phyloP scores from a whole-genome alignment of 2,113 vertebrate species.

The Labeo rohita region DNA sequence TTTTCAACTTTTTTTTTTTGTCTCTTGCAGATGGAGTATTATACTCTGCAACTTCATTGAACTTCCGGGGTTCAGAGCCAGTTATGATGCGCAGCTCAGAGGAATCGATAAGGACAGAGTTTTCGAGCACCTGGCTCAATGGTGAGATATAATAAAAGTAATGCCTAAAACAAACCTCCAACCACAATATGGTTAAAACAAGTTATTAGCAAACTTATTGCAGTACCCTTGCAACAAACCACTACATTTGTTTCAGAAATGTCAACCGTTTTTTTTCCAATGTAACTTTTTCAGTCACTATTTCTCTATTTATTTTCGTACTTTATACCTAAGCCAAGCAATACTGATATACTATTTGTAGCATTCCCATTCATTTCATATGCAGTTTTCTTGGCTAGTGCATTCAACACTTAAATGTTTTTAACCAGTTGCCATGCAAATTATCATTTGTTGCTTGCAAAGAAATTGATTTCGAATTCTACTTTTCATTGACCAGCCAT shows the following conservation, averaged over 20 bases:
- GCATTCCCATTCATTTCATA: neutral
- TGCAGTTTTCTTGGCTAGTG: neutral
- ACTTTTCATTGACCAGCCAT: neutral
- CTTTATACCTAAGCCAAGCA: neutral
- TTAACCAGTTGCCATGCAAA: neutral
- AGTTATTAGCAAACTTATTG: neutral
- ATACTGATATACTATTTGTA: neutral
- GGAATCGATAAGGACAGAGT: conserved; percentile 74
- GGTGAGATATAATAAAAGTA: conserved; percentile 60
- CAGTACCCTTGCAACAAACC: neutral
- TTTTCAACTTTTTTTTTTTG: neutral
- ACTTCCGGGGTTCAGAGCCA: conserved; percentile 81
- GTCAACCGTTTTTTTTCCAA: neutral
- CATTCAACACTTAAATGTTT: neutral
- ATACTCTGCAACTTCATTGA: conserved; percentile 82
- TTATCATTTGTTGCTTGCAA: neutral
- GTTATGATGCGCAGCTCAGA: conserved; percentile 72
- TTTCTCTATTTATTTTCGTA: neutral
- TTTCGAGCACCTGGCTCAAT: conserved; percentile 76
- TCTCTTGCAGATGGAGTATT: conserved; percentile 70
- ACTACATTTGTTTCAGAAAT: neutral
- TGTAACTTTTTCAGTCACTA: neutral
- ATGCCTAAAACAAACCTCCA: neutral
- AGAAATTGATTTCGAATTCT: neutral
- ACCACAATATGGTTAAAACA: neutral